Evolutionary conservation across 2,888 invertebrate genomes (phyloP), one percentile per base, ranked within the genome.

Genomic region (Pollenia labialis): DNA sequence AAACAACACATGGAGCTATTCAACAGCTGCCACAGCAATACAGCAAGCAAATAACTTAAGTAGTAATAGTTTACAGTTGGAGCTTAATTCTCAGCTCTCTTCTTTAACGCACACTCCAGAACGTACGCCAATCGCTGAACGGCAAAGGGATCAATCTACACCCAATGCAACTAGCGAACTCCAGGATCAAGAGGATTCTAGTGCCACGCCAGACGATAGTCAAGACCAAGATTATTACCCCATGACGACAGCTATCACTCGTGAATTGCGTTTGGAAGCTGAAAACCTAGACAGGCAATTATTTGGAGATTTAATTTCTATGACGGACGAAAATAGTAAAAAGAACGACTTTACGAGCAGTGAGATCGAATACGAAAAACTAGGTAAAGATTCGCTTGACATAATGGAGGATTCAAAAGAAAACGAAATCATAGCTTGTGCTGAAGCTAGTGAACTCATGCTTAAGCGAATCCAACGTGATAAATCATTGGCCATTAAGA

Each of bases 221-320:
- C 96, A 97, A 89, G 96, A 96, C 91, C 96, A 97, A 88, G 96
- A 96, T 91, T 97, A 97, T 92, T 97, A 96, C 91, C 97, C 97
- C 3, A 96, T 98, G 96, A 97, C 97, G 0, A 97, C 97, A 6
- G 97, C 97, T 3, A 97, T 97, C 94, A 97, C 97, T 0, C 95
- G 97, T 90, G 97, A 97, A 92, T 93, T 97, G 90, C 95, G 96
- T 89, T 94, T 97, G 68, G 97, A 97, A 92, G 92, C 97, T 87
- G 97, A 97, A 91, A 97, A 97, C 91, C 94, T 97, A 89, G 97
- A 97, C 93, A 94, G 97, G 10, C 97, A 97, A 93, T 96, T 97
- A 6, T 97, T 97, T 91, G 97, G 97, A 0, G 94, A 92, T 64
- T 90, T 80, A 8, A 40, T 90, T 6, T 89, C 89, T 18, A 16